These are phyloP conservation scores for Parapristionchus giblindavisi DNA, from an alignment of 2,888 invertebrate species.

Conservation along the genomic window DNA sequence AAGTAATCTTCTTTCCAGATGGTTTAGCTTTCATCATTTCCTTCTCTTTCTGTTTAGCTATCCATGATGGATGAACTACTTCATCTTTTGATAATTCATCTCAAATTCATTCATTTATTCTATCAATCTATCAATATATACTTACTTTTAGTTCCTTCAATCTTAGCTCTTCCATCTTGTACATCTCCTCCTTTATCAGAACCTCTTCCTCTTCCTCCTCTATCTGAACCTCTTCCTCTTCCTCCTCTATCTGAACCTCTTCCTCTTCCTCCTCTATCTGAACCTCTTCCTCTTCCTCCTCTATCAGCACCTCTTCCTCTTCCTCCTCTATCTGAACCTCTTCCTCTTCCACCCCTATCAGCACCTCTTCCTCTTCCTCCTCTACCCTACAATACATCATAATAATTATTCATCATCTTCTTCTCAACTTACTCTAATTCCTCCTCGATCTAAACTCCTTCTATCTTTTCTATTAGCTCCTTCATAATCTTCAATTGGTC, in stretches of 20 bases:
- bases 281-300: conserved; percentile 9
- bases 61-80: conserved; percentile 34
- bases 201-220: not conserved
- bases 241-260: not conserved
- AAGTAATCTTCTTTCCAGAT: conserved; percentile 33
- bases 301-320: not conserved
- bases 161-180: not conserved
- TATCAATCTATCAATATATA: not conserved
- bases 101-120: not conserved
- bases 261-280: conserved; percentile 13
- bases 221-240: not conserved
- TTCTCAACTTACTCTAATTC: not conserved
- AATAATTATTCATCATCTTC: not conserved
- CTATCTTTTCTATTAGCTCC: not conserved
- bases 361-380: not conserved
- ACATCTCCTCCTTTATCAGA: conserved; percentile 4
- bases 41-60: conserved; percentile 33
- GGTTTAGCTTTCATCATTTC: conserved; percentile 22
- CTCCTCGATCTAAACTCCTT: conserved; percentile 1
- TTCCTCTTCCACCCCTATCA: not conserved
- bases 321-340: not conserved
- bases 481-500: conserved; percentile 8
- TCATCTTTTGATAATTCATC: not conserved
- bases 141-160: not conserved
- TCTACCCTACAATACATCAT: not conserved